Percentiles rank a stretch among this genome's conserved stretches.
Evolutionary conservation across 1,140 invertebrate species (phyloP).

Genomic region (Lamellibrachia luymesi): DNA sequence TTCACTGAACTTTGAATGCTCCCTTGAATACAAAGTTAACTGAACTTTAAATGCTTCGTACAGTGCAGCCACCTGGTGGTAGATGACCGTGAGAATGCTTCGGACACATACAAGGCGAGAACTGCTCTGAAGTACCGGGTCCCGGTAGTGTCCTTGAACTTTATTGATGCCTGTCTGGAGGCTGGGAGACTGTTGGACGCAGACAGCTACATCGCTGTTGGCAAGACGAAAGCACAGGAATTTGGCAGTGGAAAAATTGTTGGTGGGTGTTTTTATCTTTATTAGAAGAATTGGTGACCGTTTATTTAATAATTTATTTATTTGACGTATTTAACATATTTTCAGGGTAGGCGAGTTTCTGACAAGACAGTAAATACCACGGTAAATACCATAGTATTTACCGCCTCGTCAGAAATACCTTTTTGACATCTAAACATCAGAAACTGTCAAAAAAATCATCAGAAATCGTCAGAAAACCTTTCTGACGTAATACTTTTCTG

Average conservation of each 20-base stretch:
- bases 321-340: neutral
- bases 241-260: slow-evolving; percentile 47
- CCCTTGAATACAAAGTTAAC: neutral
- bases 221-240: slow-evolving; percentile 34
- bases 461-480: neutral
- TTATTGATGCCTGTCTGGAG: slow-evolving; percentile 41
- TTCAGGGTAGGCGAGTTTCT: neutral
- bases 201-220: slow-evolving; percentile 37
- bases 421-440: neutral
- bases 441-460: neutral
- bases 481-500: no score
- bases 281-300: neutral
- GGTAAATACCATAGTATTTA: no score
- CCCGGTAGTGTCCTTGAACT: slow-evolving; percentile 44
- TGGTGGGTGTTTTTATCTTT: slow-evolving; percentile 25
- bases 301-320: neutral
- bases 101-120: slow-evolving; percentile 42
- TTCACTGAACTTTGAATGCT: neutral
- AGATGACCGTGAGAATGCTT: slow-evolving; percentile 39
- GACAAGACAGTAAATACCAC: no score
- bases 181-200: slow-evolving; percentile 30
- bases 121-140: slow-evolving; percentile 42
- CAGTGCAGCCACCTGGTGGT: slow-evolving; percentile 32
- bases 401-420: no score
- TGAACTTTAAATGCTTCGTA: neutral